Evolutionary conservation across 2,797 vertebrate species (phyloP).

Genomic region (Malacoraja senta): DNA sequence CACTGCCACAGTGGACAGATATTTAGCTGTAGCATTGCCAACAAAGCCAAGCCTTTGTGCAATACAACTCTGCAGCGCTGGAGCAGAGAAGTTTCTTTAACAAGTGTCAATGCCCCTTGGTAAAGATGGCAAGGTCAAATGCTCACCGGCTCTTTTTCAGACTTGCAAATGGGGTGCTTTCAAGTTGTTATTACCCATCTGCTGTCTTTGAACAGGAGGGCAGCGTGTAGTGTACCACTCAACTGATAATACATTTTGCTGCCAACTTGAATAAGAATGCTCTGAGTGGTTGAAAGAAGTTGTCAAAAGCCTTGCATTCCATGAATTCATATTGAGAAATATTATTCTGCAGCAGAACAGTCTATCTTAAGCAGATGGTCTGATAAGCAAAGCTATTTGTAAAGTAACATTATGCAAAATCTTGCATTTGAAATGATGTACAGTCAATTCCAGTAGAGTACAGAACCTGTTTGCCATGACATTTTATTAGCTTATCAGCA

Average conservation of each 20-base stretch:
- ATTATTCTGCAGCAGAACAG: constrained; percentile 72
- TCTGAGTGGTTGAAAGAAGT: constrained; percentile 80
- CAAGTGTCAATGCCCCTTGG: constrained; percentile 97
- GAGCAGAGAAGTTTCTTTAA: constrained; percentile 12
- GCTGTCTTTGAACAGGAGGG: constrained; percentile 96
- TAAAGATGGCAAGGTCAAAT: constrained; percentile 98
- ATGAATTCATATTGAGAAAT: constrained; percentile 75
- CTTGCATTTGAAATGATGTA: constrained; percentile 35
- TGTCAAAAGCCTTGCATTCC: constrained; percentile 79
- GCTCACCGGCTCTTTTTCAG: constrained; percentile 97
- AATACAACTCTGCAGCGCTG: not conserved
- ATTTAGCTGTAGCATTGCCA: not conserved
- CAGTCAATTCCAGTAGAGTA: constrained; percentile 36
- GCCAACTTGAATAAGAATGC: constrained; percentile 82
- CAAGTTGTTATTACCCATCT: constrained; percentile 99
- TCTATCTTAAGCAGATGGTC: constrained; percentile 38
- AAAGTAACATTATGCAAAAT: constrained; percentile 38
- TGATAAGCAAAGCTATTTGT: constrained; percentile 38
- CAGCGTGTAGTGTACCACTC: constrained; percentile 91
- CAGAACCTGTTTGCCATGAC: constrained; percentile 27
- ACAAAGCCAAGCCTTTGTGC: not conserved
- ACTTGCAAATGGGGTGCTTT: constrained; percentile 92
- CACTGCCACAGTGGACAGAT: not conserved
- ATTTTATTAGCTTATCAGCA: constrained; percentile 35
- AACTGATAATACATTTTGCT: constrained; percentile 90